Evolutionary conservation across 2,888 invertebrate genomes (phyloP), one percentile per base, ranked within the genome.

Genomic region (Pseudococcus viburni): DNA sequence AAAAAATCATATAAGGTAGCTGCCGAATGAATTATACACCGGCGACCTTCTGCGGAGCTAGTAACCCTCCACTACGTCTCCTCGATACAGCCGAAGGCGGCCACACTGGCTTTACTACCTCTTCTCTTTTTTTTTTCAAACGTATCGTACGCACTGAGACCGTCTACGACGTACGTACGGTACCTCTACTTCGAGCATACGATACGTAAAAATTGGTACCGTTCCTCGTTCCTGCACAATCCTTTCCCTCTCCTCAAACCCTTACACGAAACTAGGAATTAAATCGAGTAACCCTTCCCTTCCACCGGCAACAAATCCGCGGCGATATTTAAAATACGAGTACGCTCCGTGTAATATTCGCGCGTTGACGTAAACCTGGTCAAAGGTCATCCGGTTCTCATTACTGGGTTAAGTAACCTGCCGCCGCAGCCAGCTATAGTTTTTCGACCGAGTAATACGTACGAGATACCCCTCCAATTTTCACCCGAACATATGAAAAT

Each of bases 1-100:
- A 55, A 87, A 87, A 86, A 87, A 87, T 77, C 46, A 80, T 48
- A 87, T 48, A 87, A 73, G 48, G 77, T 87, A 87, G 51, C 46
- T 51, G 73, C 73, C 46, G 73, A 77, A 46, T 87, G 77, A 87
- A 86, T 86, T 73, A 46, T 46, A 77, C 26, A 87, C 68, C 73
- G 86, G 48, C 87, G 42, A 42, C 48, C 77, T 80, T 33, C 55
- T 33, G 22, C 39, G 33, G 51, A 80, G 77, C 87, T 87, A 51
- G 77, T 87, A 77, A 77, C 87, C 87, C 77, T 87, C 48, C 73
- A 80, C 77, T 86, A 68, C 84, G 55, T 59, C 68, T 59, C 68
- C 86, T 39, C 86, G 19, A 8, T 26, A 33, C 64, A 85, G 51
- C 85, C 77, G 77, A 77, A 77, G 77, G 64, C 64, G 64, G 64